Evolutionary conservation across 2,888 invertebrate species (phyloP), one percentile per base, ranked within the genome.

Genomic region (Calephelis perditalis): DNA sequence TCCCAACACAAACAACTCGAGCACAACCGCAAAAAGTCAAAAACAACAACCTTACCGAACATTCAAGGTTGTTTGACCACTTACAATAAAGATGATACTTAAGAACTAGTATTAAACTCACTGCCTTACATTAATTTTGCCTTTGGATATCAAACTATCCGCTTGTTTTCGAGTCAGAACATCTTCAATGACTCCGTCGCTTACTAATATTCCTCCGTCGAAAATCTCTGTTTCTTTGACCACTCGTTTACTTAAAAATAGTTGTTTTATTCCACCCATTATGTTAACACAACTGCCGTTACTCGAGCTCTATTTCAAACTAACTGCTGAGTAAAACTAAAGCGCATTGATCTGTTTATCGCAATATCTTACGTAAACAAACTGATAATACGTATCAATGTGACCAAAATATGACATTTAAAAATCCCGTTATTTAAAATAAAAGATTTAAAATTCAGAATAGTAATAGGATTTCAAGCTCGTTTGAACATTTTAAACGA

Each of bases 161-260:
- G 89, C 88, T 69, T 92, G 84, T 9, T 82, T 71, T 52, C 85
- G 83, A 45, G 79, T 83, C 5, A 94, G 71, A 45, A 95, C 79
- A 69, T 85, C 77, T 66, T 86, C 77, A 67, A 95, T 94, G 68
- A 89, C 88, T 12, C 94, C 95, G 73, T 91, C 82, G 59, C 90
- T 79, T 35, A 94, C 92, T 45, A 95, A 77, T 65, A 94, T 91
- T 37, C 92, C 93, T 52, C 93, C 94, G 64, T 92, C 87, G 12
- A 88, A 73, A 57, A 93, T 85, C 55, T 81, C 82, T 61, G 83
- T 79, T 66, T 91, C 87, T 57, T 93, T 83, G 58, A 92, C 92
- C 45, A 94, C 83, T 61, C 79, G 80, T 66, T 72, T 79, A 68
- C 91, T 90, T 66, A 90, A 68, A 83, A 90, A 91, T 71, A 91